Evolutionary conservation across 2,888 invertebrate genomes (phyloP).

Genomic region (Lamellibrachia satsuma): DNA sequence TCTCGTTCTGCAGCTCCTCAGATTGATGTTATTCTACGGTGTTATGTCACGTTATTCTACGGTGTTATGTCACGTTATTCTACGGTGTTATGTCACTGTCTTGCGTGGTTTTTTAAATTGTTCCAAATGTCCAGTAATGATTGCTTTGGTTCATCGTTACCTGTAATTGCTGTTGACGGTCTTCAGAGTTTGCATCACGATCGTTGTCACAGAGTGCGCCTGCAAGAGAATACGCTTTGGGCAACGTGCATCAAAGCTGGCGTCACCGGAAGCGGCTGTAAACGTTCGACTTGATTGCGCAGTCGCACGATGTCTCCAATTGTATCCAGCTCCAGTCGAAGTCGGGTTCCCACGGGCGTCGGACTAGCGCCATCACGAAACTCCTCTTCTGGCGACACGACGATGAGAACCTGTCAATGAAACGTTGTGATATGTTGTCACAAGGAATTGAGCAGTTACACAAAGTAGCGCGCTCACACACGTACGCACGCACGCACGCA

Average conservation of each 20-base stretch:
- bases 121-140: too few relatives aligned
- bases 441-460: neutral
- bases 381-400: conserved; percentile 52
- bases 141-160: neutral
- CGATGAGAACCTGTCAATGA: conserved; percentile 50
- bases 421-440: neutral
- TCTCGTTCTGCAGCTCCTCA: too few relatives aligned
- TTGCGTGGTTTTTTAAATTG: too few relatives aligned
- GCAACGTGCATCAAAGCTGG: neutral
- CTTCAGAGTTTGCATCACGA: neutral
- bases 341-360: conserved; percentile 34
- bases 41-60: too few relatives aligned
- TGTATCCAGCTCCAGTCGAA: conserved; percentile 59
- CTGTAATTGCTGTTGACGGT: too few relatives aligned
- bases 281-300: conserved; percentile 44
- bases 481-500: neutral
- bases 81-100: too few relatives aligned
- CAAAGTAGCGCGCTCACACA: neutral
- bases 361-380: conserved; percentile 54
- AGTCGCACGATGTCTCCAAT: conserved; percentile 55
- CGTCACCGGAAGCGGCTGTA: neutral
- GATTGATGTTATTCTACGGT: too few relatives aligned
- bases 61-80: too few relatives aligned
- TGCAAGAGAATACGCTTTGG: neutral
- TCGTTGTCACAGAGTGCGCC: neutral